A percentile compares a stretch with the other conserved stretches of the same genome.
Evolutionary conservation across 2,888 invertebrate species (phyloP).

Genomic region (Scaptomyza cyrtandrae): DNA sequence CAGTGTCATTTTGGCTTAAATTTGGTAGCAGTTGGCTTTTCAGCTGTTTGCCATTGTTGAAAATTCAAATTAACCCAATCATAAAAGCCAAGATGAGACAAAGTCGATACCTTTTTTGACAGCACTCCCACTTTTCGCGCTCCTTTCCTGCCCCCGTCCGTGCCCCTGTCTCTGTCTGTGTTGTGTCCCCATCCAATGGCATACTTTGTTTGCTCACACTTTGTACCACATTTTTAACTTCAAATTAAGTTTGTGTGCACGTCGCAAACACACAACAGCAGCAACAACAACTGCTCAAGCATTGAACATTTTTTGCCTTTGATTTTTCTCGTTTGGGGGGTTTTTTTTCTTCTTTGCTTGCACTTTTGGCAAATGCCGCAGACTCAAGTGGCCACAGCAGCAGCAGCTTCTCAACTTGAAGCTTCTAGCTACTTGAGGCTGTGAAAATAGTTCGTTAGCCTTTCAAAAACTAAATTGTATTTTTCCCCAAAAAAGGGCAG

Average conservation of each 20-base stretch:
- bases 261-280: conserved; percentile 73
- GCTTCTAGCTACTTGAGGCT: conserved; percentile 52
- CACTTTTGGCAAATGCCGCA: conserved; percentile 67
- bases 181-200: background rate
- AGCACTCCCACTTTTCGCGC: conserved; percentile 28
- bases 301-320: conserved; percentile 69
- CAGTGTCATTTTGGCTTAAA: conserved; percentile 18
- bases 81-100: conserved; percentile 72
- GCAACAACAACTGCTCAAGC: conserved; percentile 31
- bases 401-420: conserved; percentile 14
- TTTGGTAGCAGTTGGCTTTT: conserved; percentile 18
- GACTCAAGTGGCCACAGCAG: conserved; percentile 54
- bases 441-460: conserved; percentile 78
- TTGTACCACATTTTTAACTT: conserved; percentile 75
- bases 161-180: background rate
- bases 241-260: conserved; percentile 78
- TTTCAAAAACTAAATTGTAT: conserved; percentile 76
- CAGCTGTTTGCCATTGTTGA: conserved; percentile 23
- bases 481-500: conserved; percentile 76
- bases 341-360: conserved; percentile 55
- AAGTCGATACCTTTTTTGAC: conserved; percentile 59
- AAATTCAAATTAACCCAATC: conserved; percentile 77
- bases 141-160: background rate
- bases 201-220: conserved; percentile 67
- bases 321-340: conserved; percentile 44